Percentiles rank a stretch among this genome's conserved stretches.
These are phyloP conservation scores for Pongo pygmaeus DNA, from an alignment of 2,113 vertebrate species.

Conservation along the genomic window DNA sequence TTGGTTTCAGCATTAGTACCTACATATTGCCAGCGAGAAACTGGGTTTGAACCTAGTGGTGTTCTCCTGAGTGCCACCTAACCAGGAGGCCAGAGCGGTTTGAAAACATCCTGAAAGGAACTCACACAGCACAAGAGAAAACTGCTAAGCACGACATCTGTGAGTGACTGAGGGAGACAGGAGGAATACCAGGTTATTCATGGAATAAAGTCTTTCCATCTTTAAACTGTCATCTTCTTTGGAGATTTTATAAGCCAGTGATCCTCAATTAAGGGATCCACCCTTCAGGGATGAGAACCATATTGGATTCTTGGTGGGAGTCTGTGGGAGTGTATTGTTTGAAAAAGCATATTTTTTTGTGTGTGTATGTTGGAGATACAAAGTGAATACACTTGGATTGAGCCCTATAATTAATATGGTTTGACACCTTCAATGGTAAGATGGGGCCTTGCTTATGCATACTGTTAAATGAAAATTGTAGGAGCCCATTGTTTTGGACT, in stretches of 20 bases:
- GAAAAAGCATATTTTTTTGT: background rate
- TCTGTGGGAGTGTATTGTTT: background rate
- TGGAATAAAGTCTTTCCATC: slow-evolving; percentile 62
- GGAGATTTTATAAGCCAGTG: background rate
- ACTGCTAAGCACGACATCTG: background rate
- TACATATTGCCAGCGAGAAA: background rate
- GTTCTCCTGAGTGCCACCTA: background rate
- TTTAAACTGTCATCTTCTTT: slow-evolving; percentile 40
- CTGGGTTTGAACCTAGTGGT: background rate
- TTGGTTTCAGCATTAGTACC: background rate
- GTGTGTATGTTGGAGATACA: background rate
- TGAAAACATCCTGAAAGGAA: slow-evolving; percentile 39
- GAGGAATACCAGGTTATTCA: slow-evolving; percentile 11
- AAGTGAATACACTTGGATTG: slow-evolving; percentile 29
- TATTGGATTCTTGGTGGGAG: background rate
- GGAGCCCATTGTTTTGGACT: background rate
- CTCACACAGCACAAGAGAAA: background rate
- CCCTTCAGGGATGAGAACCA: background rate
- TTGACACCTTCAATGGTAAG: slow-evolving; percentile 31
- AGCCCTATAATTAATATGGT: slow-evolving; percentile 38
- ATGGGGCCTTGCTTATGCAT: background rate
- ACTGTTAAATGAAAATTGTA: background rate
- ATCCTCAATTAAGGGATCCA: background rate
- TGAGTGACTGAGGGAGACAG: background rate
- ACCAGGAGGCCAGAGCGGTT: background rate